Evolutionary conservation across 2,113 vertebrate species (phyloP).

Genomic region (Motacilla alba): DNA sequence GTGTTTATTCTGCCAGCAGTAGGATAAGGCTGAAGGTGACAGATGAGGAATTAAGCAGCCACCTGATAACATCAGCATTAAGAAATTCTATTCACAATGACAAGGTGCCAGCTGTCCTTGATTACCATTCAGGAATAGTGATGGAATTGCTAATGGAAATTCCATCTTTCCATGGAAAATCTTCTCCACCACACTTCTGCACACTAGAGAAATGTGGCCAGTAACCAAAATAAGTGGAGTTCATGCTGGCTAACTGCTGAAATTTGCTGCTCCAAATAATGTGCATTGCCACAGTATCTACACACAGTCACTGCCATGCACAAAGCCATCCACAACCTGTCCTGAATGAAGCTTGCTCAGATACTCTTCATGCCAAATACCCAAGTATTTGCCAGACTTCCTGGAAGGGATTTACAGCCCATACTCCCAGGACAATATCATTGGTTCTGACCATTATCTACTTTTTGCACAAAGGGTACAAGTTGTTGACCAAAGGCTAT

Average conservation of each 20-base stretch:
- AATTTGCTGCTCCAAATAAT: neutral
- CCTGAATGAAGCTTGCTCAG: neutral
- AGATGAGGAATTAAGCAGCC: neutral
- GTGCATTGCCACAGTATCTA: neutral
- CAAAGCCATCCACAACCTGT: neutral
- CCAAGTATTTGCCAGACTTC: neutral
- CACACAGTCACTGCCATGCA: neutral
- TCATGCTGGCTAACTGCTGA: neutral
- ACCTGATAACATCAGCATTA: neutral
- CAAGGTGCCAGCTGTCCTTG: neutral
- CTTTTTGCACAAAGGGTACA: neutral
- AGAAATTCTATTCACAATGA: neutral
- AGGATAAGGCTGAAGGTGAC: neutral
- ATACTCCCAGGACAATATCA: neutral
- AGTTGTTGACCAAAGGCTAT: slow-evolving; percentile 17
- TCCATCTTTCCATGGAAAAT: neutral
- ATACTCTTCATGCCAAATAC: neutral
- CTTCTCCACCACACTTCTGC: neutral
- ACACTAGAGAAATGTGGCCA: neutral
- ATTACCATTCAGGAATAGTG: neutral
- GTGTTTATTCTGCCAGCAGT: neutral
- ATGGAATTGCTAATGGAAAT: neutral
- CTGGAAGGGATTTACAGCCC: neutral
- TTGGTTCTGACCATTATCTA: neutral
- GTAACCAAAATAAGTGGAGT: neutral